phyloP scores from a whole-genome alignment of 2,113 vertebrate genomes.

The Larimichthys polyactis region DNA sequence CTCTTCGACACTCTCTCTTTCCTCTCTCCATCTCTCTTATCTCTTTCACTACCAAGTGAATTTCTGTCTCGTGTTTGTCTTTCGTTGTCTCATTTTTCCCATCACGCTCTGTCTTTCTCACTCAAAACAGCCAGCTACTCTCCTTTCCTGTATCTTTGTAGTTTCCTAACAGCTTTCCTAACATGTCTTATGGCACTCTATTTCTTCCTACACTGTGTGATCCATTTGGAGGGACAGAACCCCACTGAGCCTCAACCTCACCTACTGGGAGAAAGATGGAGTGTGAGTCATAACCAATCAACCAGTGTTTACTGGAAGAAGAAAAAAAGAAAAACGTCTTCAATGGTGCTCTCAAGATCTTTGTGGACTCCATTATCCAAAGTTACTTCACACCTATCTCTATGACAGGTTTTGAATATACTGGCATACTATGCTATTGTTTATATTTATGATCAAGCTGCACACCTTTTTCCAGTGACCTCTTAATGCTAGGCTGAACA shows the following conservation, averaged over 20 bases:
- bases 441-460: constrained; percentile 3
- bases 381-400: constrained; percentile 8
- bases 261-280: constrained; percentile 74
- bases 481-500: constrained; percentile 36
- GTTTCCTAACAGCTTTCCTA: constrained; percentile 54
- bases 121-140: constrained; percentile 43
- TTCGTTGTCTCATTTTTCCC: constrained; percentile 46
- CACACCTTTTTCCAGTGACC: constrained; percentile 17
- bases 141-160: constrained; percentile 52
- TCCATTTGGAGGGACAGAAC: constrained; percentile 75
- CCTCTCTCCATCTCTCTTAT: constrained; percentile 64
- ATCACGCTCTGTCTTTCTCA: constrained; percentile 14
- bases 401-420: constrained; percentile 19
- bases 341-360: not conserved
- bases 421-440: not conserved
- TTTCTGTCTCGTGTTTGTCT: constrained; percentile 66
- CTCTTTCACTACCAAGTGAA: constrained; percentile 58
- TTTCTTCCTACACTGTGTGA: constrained; percentile 64
- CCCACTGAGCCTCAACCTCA: constrained; percentile 67
- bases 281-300: constrained; percentile 78
- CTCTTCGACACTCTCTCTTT: constrained; percentile 54
- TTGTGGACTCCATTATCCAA: constrained; percentile 10
- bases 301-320: constrained; percentile 43
- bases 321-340: constrained; percentile 28
- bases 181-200: constrained; percentile 37